Evolutionary conservation across 2,797 vertebrate species (phyloP).

Genomic region (Sphenopsis melanotis): DNA sequence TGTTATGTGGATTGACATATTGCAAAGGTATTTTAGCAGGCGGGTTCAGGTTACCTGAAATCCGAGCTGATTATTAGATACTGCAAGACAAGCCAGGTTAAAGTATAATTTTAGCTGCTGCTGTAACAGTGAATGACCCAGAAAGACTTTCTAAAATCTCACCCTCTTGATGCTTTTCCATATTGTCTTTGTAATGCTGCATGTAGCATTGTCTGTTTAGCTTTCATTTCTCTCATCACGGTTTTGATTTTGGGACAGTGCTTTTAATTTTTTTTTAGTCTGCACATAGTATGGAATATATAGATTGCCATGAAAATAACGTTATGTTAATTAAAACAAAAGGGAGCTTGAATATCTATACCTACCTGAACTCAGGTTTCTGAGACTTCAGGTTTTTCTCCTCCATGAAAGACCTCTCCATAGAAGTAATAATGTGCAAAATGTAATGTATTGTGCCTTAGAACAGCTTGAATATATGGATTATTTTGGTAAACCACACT

Average conservation of each 20-base stretch:
- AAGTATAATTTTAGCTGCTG: neutral
- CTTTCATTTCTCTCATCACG: fast-evolving
- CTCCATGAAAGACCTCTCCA: neutral
- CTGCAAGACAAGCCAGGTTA: neutral
- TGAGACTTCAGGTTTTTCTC: neutral
- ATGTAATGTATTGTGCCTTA: neutral
- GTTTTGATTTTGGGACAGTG: neutral
- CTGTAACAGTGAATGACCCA: neutral
- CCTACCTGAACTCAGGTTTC: neutral
- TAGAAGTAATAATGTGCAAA: neutral
- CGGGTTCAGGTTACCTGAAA: neutral
- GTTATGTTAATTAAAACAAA: neutral
- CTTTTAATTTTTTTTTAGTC: neutral
- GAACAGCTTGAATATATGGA: neutral
- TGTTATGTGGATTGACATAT: neutral
- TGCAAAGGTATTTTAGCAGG: neutral
- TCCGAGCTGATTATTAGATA: neutral
- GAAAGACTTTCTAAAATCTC: neutral
- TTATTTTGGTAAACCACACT: neutral
- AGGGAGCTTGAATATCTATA: neutral
- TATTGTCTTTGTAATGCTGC: neutral
- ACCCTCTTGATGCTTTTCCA: neutral
- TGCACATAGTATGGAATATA: fast-evolving
- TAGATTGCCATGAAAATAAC: neutral
- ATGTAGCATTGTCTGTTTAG: neutral